These are phyloP conservation scores for Drosophila ustulata DNA, from an alignment of 2,888 invertebrate genomes.

Conservation along the genomic window DNA sequence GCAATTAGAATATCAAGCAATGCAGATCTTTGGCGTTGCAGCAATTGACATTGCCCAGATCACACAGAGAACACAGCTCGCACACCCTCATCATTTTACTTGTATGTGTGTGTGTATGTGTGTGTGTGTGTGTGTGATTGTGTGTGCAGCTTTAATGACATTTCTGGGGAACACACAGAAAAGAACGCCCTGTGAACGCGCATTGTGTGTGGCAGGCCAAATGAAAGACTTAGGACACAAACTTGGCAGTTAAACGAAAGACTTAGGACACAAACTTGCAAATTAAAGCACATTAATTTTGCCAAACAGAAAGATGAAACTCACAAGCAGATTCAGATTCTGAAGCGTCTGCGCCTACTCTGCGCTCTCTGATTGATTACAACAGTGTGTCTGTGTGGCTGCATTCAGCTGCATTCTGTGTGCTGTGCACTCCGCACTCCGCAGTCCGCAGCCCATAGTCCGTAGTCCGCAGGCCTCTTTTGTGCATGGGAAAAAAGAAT, in stretches of 20 bases:
- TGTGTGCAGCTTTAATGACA: conserved; percentile 76
- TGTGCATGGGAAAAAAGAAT: conserved; percentile 74
- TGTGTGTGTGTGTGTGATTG: conserved; percentile 28
- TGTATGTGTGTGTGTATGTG: conserved; percentile 27
- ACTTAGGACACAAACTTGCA: conserved; percentile 80
- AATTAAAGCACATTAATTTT: conserved; percentile 81
- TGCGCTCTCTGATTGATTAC: conserved; percentile 70
- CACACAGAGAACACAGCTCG: conserved; percentile 47
- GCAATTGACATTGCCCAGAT: conserved; percentile 75
- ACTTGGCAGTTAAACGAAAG: conserved; percentile 74
- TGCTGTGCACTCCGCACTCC: conserved; percentile 21
- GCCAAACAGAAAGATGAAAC: conserved; percentile 43
- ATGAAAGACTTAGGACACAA: conserved; percentile 79
- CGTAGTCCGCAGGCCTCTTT: conserved; percentile 40
- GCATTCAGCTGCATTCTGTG: conserved; percentile 12
- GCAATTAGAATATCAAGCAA: conserved; percentile 81
- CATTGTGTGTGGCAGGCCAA: conserved; percentile 61
- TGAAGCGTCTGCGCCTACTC: conserved; percentile 32
- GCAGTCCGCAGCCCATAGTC: not conserved
- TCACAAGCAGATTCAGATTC: conserved; percentile 31
- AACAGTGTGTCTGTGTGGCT: conserved; percentile 40
- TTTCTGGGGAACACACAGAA: conserved; percentile 63
- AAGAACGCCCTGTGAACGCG: conserved; percentile 47
- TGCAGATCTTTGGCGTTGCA: conserved; percentile 71
- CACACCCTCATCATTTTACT: conserved; percentile 47